Percentiles rank a stretch among this genome's conserved stretches.
phyloP scores from a whole-genome alignment of 2,888 invertebrate genomes.

The Sinodicranocentrus sp. region DNA sequence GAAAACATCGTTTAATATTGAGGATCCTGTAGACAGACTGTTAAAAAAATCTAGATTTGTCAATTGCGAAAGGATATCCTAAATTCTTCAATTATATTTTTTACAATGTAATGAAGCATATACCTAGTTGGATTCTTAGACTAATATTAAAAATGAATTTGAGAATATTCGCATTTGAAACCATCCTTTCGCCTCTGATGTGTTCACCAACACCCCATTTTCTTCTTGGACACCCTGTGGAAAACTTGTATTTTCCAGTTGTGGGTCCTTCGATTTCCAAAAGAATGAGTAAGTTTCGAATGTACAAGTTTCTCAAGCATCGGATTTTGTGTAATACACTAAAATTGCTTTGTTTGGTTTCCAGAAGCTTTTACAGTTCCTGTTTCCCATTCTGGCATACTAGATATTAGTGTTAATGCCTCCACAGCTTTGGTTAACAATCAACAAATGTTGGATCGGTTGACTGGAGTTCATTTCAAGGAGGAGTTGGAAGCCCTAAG shows the following conservation, averaged over 20 bases:
- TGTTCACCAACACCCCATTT: conserved; percentile 3
- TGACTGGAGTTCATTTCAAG: conserved; percentile 4
- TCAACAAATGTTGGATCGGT: conserved; percentile 23
- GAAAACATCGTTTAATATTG: not conserved
- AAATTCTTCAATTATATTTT: not conserved
- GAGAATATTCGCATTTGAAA: conserved; percentile 9
- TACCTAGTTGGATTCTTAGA: not conserved
- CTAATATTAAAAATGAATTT: not conserved
- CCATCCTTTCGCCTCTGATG: not conserved
- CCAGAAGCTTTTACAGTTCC: conserved; percentile 29
- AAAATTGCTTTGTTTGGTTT: not conserved
- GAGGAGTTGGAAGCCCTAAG: conserved; percentile 31
- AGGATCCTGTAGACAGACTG: conserved; percentile 25
- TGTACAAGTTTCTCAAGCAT: not conserved
- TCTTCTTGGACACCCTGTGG: conserved; percentile 15
- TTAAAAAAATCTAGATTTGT: conserved; percentile 15
- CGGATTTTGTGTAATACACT: not conserved
- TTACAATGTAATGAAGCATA: conserved; percentile 6
- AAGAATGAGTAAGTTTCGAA: not conserved
- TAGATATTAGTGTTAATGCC: conserved; percentile 38
- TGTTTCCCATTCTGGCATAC: conserved; percentile 29
- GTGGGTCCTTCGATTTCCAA: not conserved
- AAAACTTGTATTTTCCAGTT: conserved; percentile 33
- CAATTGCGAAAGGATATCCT: conserved; percentile 5
- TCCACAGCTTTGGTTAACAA: conserved; percentile 8